These are phyloP conservation scores for Zeuzera pyrina DNA, from an alignment of 2,888 invertebrate species.

Conservation along the genomic window DNA sequence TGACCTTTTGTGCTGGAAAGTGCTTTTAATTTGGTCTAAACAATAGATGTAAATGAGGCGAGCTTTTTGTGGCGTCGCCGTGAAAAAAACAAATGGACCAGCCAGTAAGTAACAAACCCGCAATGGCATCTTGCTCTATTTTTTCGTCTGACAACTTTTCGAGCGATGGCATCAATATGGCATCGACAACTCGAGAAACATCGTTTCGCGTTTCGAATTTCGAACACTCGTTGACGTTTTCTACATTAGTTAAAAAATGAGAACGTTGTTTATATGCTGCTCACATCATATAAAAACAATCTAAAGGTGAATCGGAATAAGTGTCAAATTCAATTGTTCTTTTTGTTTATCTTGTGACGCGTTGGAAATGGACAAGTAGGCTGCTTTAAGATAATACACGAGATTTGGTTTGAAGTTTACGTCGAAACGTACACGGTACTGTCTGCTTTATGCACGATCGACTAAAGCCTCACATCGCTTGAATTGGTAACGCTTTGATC, in stretches of 20 bases:
- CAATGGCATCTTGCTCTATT: constrained; percentile 26
- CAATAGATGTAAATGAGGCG: constrained; percentile 25
- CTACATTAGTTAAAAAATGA: constrained; percentile 28
- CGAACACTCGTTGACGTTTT: constrained; percentile 47
- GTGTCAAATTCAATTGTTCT: constrained; percentile 29
- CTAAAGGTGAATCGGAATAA: constrained; percentile 26
- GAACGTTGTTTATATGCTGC: constrained; percentile 26
- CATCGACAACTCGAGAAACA: constrained; percentile 35
- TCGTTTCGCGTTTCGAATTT: constrained; percentile 54
- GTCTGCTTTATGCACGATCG: constrained; percentile 29
- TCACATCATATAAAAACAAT: constrained; percentile 20
- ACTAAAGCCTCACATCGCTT: constrained; percentile 30
- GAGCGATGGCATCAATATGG: constrained; percentile 32
- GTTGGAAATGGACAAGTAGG: constrained; percentile 36
- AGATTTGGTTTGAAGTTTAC: constrained; percentile 48
- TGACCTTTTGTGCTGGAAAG: constrained; percentile 25
- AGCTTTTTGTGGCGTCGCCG: constrained; percentile 14
- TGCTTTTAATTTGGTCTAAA: constrained; percentile 39
- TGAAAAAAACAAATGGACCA: constrained; percentile 19
- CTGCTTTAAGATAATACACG: constrained; percentile 49
- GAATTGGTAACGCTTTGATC: constrained; percentile 23
- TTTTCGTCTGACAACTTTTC: constrained; percentile 42
- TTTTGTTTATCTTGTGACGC: constrained; percentile 29
- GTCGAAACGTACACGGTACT: constrained; percentile 26
- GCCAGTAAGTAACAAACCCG: constrained; percentile 23